Conservation (phyloP, 2,113 vertebrate genomes). For the Callopanchax toddi region DNA sequence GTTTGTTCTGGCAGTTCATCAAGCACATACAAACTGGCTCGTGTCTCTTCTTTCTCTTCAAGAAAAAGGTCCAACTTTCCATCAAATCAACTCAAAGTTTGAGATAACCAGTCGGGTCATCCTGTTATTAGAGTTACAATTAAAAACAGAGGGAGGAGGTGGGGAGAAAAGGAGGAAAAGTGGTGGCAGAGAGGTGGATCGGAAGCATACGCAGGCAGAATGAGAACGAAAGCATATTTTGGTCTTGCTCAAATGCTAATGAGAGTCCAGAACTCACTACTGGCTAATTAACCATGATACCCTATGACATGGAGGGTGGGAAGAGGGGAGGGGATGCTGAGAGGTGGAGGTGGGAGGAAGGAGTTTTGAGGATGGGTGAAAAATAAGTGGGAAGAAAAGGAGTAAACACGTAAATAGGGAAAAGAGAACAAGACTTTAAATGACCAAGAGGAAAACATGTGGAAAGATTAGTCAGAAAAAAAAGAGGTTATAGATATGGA, state of each 20-base stretch:
- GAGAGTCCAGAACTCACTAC: conserved; percentile 66
- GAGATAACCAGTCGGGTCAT: conserved; percentile 38
- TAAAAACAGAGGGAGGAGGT: conserved; percentile 7
- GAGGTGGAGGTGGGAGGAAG: conserved; percentile 5
- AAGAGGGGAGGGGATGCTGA: conserved; percentile 23
- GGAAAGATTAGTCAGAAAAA: no score
- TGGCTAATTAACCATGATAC: conserved; percentile 77
- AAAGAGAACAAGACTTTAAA: not conserved
- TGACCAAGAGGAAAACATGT: not conserved
- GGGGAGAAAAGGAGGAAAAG: conserved; percentile 15
- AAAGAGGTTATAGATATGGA: conserved; percentile 20
- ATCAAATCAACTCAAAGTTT: conserved; percentile 53
- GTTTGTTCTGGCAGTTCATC: conserved; percentile 59
- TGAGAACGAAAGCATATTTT: conserved; percentile 65
- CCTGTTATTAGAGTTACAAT: conserved; percentile 34
- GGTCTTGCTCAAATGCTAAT: conserved; percentile 65
- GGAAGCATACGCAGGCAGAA: conserved; percentile 49
- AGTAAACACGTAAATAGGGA: not conserved
- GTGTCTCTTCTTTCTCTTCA: conserved; percentile 25
- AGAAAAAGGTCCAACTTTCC: conserved; percentile 50
- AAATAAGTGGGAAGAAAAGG: not conserved
- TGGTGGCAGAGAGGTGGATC: not conserved
- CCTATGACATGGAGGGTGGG: conserved; percentile 60
- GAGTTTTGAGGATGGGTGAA: not conserved
- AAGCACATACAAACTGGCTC: conserved; percentile 58